Conservation (phyloP, 1,140 invertebrate species). For the Trichonephila inaurata region DNA sequence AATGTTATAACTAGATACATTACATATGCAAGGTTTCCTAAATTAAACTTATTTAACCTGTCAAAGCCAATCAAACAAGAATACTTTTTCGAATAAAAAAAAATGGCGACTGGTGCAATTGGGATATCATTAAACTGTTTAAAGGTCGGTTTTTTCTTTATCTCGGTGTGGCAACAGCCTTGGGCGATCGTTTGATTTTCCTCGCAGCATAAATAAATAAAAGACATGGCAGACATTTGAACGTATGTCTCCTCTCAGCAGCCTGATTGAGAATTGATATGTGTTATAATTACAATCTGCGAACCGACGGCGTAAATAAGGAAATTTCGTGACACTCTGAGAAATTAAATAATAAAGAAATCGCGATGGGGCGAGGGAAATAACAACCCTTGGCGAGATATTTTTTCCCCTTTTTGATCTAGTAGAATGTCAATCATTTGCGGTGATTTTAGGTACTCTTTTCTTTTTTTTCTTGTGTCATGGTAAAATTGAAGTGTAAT, state of each 20-base stretch:
- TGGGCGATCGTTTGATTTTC: background rate
- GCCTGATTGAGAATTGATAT: background rate
- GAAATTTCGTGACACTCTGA: background rate
- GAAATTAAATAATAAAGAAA: conserved; percentile 24
- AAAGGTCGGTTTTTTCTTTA: conserved; percentile 13
- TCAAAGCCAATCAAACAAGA: background rate
- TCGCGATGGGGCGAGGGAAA: background rate
- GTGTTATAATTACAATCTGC: background rate
- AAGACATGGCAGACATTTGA: background rate
- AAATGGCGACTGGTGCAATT: background rate
- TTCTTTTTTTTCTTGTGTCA: background rate
- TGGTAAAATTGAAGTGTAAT: background rate
- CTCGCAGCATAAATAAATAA: background rate
- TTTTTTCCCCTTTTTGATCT: conserved; percentile 8
- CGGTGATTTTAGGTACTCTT: background rate
- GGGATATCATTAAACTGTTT: background rate
- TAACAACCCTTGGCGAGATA: background rate
- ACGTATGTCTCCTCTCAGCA: conserved; percentile 7
- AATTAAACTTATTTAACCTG: conserved; percentile 26
- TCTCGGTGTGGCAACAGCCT: background rate
- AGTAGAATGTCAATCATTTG: background rate
- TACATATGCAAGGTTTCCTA: background rate
- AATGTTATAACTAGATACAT: conserved; percentile 2
- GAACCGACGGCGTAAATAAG: conserved; percentile 4
- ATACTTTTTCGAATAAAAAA: background rate